Evolutionary conservation across 2,888 invertebrate genomes (phyloP).

Genomic region (Girardia tigrina): DNA sequence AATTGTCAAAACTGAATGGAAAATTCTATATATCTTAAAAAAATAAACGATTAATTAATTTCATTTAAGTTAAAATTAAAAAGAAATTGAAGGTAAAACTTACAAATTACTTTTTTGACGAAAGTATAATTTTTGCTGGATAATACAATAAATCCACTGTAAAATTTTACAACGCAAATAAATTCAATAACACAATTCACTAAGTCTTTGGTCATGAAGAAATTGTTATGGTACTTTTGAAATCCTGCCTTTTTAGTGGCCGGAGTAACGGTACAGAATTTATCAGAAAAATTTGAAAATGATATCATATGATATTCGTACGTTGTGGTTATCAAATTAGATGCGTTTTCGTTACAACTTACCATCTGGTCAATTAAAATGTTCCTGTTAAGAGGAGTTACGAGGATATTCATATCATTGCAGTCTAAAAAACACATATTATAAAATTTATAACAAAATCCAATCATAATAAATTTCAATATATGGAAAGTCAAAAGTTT

Average conservation of each 20-base stretch:
- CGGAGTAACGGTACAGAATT: background rate
- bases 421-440: slow-evolving; percentile 13
- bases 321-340: background rate
- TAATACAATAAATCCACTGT: background rate
- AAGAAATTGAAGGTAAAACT: background rate
- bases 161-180: slow-evolving; percentile 1
- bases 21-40: background rate
- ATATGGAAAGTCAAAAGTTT: too few species aligned
- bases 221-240: background rate
- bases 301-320: background rate
- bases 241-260: background rate
- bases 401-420: background rate
- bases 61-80: background rate
- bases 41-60: background rate
- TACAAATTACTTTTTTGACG: background rate
- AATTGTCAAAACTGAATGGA: too few species aligned
- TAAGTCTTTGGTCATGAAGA: background rate
- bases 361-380: background rate
- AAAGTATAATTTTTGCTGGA: background rate
- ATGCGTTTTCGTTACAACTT: background rate
- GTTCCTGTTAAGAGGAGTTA: background rate
- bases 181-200: slow-evolving; percentile 1
- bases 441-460: too few species aligned
- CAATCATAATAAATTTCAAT: too few species aligned
- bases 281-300: background rate